A percentile compares a stretch with the other conserved stretches of the same genome.
phyloP scores from a whole-genome alignment of 2,113 vertebrate genomes.

The Bostrychus sinensis region DNA sequence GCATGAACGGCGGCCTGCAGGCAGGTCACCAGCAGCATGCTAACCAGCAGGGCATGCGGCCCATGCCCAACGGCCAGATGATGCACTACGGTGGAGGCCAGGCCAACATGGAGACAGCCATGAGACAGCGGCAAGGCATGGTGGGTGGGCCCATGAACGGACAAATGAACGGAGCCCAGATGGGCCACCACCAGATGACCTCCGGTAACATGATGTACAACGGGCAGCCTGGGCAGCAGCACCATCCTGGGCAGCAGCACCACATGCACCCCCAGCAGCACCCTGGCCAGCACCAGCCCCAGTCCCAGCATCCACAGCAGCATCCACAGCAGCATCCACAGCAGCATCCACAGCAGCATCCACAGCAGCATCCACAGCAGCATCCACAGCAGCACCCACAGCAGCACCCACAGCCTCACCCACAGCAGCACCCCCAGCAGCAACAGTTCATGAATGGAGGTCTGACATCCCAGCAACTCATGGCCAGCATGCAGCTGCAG shows the following conservation, averaged over 20 bases:
- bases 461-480: conserved; percentile 87
- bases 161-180: conserved; percentile 81
- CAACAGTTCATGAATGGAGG: conserved; percentile 87
- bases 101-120: conserved; percentile 82
- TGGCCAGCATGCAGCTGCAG: conserved; percentile 93
- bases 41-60: conserved; percentile 83
- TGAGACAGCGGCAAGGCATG: conserved; percentile 83
- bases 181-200: conserved; percentile 82
- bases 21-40: conserved; percentile 84
- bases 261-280: conserved; percentile 68
- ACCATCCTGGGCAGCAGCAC: conserved; percentile 47
- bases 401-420: conserved; percentile 53
- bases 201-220: conserved; percentile 82
- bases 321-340: conserved; percentile 43
- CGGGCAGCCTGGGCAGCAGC: conserved; percentile 72
- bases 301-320: conserved; percentile 53
- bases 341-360: conserved; percentile 51
- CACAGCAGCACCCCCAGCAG: conserved; percentile 66
- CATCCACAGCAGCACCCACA: conserved; percentile 63
- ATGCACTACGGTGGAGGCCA: conserved; percentile 86
- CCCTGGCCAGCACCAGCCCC: conserved; percentile 53
- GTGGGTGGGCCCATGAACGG: conserved; percentile 82
- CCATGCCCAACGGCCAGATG: conserved; percentile 81
- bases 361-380: conserved; percentile 63
- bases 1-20: conserved; percentile 82